Percentiles rank a stretch among this genome's conserved stretches.
These are phyloP conservation scores for Callithrix jacchus DNA, from an alignment of 2,113 vertebrate species.

Conservation along the genomic window DNA sequence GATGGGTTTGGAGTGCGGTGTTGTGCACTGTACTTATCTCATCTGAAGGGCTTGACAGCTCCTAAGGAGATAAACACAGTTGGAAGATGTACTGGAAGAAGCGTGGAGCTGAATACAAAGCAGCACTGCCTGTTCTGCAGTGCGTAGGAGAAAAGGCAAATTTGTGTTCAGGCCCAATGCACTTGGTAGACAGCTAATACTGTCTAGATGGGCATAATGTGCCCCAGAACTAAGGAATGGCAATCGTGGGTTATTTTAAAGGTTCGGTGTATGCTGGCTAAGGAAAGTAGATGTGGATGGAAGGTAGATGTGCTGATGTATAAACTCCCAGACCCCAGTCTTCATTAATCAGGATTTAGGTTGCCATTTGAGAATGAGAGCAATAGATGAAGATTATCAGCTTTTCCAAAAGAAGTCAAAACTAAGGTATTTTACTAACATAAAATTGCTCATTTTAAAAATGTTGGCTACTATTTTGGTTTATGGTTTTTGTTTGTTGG, in stretches of 20 bases:
- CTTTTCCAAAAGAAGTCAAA: neutral
- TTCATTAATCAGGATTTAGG: neutral
- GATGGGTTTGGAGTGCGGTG: neutral
- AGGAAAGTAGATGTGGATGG: neutral
- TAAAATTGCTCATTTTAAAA: neutral
- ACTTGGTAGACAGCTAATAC: neutral
- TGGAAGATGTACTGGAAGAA: neutral
- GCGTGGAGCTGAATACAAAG: neutral
- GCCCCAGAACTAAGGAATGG: neutral
- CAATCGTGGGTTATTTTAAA: rapidly evolving
- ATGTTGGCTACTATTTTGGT: neutral
- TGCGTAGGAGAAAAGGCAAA: neutral
- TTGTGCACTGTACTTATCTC: neutral
- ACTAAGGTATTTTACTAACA: neutral
- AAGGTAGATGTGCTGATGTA: neutral
- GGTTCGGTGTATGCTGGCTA: neutral
- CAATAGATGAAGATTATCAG: neutral
- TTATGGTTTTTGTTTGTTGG: neutral
- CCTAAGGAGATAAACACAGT: conserved; percentile 29
- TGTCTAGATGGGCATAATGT: neutral
- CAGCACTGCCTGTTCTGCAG: neutral
- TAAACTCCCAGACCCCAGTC: neutral
- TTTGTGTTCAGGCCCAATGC: neutral
- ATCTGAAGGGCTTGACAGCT: conserved; percentile 38
- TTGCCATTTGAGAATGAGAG: neutral